phyloP scores from a whole-genome alignment of 2,113 vertebrate genomes.

The Corapipo altera region DNA sequence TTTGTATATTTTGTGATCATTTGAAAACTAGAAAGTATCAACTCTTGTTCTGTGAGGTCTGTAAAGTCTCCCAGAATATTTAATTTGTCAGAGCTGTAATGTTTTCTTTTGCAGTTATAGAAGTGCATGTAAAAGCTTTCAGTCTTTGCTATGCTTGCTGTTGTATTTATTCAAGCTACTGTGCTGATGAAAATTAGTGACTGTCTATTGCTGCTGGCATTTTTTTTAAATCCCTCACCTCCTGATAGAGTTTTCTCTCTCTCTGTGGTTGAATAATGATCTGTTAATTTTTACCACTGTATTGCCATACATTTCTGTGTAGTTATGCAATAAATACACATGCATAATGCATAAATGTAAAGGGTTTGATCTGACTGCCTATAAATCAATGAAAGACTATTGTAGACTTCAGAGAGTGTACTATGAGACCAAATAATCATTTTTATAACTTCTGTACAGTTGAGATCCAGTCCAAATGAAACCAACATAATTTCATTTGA shows the following conservation, averaged over 20 bases:
- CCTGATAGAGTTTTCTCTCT: neutral
- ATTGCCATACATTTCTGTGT: neutral
- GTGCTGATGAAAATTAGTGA: slow-evolving; percentile 34
- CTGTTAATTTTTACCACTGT: neutral
- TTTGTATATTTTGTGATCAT: slow-evolving; percentile 22
- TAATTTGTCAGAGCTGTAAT: slow-evolving; percentile 43
- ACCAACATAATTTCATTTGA: neutral
- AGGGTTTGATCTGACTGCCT: neutral
- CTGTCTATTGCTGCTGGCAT: slow-evolving; percentile 25
- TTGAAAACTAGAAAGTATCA: slow-evolving; percentile 14
- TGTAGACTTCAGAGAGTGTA: neutral
- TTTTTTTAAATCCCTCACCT: neutral
- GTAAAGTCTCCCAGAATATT: slow-evolving; percentile 29
- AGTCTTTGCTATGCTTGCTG: slow-evolving; percentile 17
- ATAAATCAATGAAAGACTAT: neutral
- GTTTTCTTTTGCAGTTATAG: slow-evolving; percentile 51
- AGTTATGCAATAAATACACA: neutral
- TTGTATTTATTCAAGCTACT: slow-evolving; percentile 30
- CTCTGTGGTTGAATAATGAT: neutral
- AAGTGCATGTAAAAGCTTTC: slow-evolving; percentile 38
- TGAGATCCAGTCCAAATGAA: neutral
- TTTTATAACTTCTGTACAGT: neutral
- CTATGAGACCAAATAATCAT: neutral
- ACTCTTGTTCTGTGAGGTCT: neutral
- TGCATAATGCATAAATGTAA: neutral